phyloP scores from a whole-genome alignment of 1,140 invertebrate genomes.

The Tetraneura akinire region DNA sequence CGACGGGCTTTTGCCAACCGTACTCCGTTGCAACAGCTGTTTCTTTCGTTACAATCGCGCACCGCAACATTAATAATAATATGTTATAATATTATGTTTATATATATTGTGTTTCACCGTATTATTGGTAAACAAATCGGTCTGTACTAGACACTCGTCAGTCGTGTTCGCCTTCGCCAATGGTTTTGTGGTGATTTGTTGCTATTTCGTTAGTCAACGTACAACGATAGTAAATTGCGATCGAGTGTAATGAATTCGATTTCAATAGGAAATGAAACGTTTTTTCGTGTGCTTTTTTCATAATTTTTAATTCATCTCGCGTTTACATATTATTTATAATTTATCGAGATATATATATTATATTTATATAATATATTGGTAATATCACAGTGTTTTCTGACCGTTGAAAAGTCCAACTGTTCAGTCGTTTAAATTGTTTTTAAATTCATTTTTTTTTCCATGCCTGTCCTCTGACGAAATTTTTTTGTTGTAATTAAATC shows the following conservation, averaged over 20 bases:
- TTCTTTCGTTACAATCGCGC: background rate
- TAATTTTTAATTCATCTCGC: background rate
- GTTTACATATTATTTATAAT: background rate
- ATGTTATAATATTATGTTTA: background rate
- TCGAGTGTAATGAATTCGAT: background rate
- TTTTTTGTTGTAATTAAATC: too few species aligned
- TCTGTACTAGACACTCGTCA: background rate
- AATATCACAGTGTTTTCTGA: too few species aligned
- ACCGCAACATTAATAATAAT: too few species aligned
- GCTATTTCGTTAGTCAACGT: background rate
- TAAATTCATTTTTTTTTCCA: too few species aligned
- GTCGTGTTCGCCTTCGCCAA: constrained; percentile 16
- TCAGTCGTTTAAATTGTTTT: too few species aligned
- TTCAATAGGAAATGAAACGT: background rate
- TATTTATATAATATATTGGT: too few species aligned
- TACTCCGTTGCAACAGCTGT: too few species aligned
- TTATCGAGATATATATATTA: too few species aligned
- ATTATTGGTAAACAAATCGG: constrained; percentile 25
- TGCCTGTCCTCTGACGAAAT: too few species aligned
- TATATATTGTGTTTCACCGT: background rate
- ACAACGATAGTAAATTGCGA: too few species aligned
- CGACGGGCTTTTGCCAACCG: too few species aligned
- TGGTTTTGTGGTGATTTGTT: background rate
- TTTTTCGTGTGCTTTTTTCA: background rate
- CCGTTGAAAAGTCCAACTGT: too few species aligned